A percentile compares a stretch with the other conserved stretches of the same genome.
Conservation (phyloP, 64 coral and sea anemone species). For the Hydrozoanthus tunicans region DNA sequence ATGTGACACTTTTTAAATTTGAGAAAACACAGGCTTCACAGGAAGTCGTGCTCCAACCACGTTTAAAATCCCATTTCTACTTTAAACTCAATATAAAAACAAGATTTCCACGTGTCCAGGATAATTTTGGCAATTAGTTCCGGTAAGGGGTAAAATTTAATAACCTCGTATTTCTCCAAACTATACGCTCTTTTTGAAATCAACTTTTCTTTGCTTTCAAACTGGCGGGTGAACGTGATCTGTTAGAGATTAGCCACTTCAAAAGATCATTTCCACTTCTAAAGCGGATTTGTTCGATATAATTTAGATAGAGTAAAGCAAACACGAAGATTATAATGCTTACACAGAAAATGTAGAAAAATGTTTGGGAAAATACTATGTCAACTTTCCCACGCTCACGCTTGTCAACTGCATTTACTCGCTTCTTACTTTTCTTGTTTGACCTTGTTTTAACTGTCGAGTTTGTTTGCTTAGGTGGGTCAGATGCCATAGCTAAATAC, state of each 20-base stretch:
- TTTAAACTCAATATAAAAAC: constrained; percentile 1
- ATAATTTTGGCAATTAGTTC: no score
- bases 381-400: constrained; percentile 47
- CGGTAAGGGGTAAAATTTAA: background rate
- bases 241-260: constrained; percentile 1
- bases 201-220: background rate
- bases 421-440: background rate
- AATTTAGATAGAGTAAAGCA: constrained; percentile 47
- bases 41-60: background rate
- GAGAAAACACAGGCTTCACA: constrained; percentile 7
- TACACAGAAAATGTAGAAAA: constrained; percentile 43
- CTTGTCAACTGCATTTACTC: constrained; percentile 3
- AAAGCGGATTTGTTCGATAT: constrained; percentile 35
- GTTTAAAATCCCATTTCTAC: background rate
- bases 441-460: background rate
- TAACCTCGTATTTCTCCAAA: background rate
- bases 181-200: background rate
- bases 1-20: background rate
- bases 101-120: background rate
- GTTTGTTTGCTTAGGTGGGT: background rate
- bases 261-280: constrained; percentile 13
- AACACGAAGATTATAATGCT: constrained; percentile 45
- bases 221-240: background rate
- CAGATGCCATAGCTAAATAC: background rate
- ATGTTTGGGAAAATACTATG: constrained; percentile 19